Evolutionary conservation across 64 coral and sea anemone species (phyloP), one percentile per base, ranked within the genome.

Genomic region (Pocillopora damicornis): DNA sequence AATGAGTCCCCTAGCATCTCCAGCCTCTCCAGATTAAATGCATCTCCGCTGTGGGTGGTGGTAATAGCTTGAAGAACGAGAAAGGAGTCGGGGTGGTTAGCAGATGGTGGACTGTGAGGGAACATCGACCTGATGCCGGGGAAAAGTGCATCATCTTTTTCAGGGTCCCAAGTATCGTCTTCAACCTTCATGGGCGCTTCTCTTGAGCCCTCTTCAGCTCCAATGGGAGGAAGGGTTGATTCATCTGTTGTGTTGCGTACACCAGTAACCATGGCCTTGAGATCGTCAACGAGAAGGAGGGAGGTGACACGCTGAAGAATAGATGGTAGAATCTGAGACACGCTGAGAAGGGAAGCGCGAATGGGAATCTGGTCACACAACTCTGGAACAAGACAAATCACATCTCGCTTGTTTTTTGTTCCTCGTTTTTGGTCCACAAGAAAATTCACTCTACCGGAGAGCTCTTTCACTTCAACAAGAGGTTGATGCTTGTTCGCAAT

Each of bases 1-100:
- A 99, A 99, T 15, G 97, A 90, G 63, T 99, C 97, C 45, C 97
- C 97, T 16, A 99, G 85, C 97, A 99, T 99, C 84, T 99, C 97
- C 26, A 95, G 85, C 15, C 97, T 91, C 66, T 99, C 93, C 2
- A 99, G 79, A 56, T 95, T 74, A 61, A 99, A 93, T 20, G 73
- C 78, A 22, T 95, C 97, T 25, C 65, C 88, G 20, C 90, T 91
- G 23, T 89, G 88, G 5, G 80, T 78, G 9, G 90, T 95, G 20
- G 97, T 99, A 15, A 95, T 34, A 5, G 93, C 93, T 58, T 99
- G 88, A 61, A 90, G 75, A 10, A 99, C 35, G 60, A 92, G 90
- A 58, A 61, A 75, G 8, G 88, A 71, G 59, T 92, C 75, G 51
- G 90, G 81, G 37, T 94, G 79, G 61, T 30, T 80, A 69, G 58